Percentiles rank a stretch among this genome's conserved stretches.
Conservation (phyloP, 2,797 vertebrate species). For the Delichon dasypus region DNA sequence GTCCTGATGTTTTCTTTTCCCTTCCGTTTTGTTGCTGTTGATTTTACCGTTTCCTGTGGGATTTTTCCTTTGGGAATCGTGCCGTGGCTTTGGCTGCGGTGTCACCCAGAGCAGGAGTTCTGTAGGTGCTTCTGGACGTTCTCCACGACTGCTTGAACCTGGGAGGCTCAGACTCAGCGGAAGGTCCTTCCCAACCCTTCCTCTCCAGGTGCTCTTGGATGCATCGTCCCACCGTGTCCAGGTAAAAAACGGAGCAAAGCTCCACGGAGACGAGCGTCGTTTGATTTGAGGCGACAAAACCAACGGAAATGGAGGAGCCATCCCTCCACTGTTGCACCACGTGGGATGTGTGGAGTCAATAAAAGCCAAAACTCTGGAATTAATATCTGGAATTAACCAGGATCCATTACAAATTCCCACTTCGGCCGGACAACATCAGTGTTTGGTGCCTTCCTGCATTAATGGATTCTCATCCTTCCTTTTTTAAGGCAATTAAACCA, state of each 20-base stretch:
- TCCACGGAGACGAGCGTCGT: fast-evolving
- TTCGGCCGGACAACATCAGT: not conserved
- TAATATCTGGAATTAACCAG: not conserved
- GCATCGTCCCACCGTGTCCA: fast-evolving
- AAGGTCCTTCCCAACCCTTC: not conserved
- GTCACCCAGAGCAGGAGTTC: not conserved
- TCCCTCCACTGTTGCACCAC: not conserved
- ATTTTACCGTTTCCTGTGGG: not conserved
- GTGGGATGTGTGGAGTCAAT: fast-evolving
- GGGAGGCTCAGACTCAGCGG: fast-evolving
- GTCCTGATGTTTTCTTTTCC: not conserved
- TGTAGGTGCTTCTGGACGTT: not conserved
- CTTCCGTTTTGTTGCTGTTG: fast-evolving
- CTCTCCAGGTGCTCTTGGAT: fast-evolving
- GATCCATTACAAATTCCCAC: not conserved
- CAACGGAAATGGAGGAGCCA: fast-evolving
- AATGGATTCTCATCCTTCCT: not conserved
- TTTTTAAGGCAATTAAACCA: not conserved
- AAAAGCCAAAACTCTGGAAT: not conserved
- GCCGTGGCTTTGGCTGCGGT: not conserved
- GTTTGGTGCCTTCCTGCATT: not conserved
- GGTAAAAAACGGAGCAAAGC: fast-evolving
- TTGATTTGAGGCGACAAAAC: not conserved
- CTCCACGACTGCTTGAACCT: fast-evolving
- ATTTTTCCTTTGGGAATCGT: not conserved